Conservation (phyloP, 2,888 invertebrate genomes). For the Arctia plantaginis region DNA sequence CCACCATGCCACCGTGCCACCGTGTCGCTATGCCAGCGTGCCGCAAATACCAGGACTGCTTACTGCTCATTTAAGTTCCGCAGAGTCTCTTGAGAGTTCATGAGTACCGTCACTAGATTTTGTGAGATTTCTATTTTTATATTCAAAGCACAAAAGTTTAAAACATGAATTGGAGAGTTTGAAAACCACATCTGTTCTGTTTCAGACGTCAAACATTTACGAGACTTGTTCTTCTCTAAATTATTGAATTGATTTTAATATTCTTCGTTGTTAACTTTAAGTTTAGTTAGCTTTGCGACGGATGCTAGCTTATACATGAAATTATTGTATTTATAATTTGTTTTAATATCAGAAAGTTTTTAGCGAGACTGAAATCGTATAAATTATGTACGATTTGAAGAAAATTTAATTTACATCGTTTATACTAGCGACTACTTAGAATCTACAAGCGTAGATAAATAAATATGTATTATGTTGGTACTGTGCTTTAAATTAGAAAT, state of each 20-base stretch:
- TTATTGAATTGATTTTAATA: slow-evolving; percentile 5
- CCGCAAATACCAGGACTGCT: neutral
- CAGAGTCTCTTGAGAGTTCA: neutral
- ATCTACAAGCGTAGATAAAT: neutral
- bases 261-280: slow-evolving; percentile 3
- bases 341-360: neutral
- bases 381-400: neutral
- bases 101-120: neutral
- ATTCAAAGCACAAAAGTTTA: slow-evolving; percentile 1
- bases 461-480: neutral
- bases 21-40: slow-evolving; percentile 13
- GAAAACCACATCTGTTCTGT: neutral
- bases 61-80: neutral
- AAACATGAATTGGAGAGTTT: neutral
- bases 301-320: neutral
- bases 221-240: slow-evolving; percentile 6
- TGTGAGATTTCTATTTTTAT: neutral
- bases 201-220: slow-evolving; percentile 5
- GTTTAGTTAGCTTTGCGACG: slow-evolving; percentile 1
- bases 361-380: neutral
- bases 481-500: no score
- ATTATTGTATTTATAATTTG: neutral
- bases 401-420: neutral
- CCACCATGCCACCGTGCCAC: slow-evolving; percentile 20
- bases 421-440: neutral